Evolutionary conservation across 1,140 invertebrate species (phyloP).

Genomic region (Rhizoglyphus robini): DNA sequence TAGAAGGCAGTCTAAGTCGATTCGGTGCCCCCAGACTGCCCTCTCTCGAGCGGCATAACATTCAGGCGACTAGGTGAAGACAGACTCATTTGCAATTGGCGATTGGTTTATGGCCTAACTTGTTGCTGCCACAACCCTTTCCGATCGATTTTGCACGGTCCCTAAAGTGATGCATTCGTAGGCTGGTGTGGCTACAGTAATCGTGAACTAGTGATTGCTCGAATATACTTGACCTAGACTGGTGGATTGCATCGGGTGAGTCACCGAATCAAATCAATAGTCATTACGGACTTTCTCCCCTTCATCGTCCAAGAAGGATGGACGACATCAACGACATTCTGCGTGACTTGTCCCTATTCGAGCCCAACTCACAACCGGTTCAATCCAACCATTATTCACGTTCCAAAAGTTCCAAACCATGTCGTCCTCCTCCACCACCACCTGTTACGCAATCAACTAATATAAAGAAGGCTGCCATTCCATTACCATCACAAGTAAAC

Average conservation of each 20-base stretch:
- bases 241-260: no score
- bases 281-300: no score
- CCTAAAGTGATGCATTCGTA: no score
- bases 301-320: no score
- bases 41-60: conserved; percentile 2
- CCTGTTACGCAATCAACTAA: background rate
- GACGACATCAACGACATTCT: conserved; percentile 9
- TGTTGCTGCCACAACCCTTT: no score
- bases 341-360: conserved; percentile 2
- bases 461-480: conserved; percentile 18
- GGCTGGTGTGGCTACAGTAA: no score
- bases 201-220: no score
- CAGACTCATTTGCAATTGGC: background rate
- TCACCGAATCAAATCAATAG: no score
- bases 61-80: background rate
- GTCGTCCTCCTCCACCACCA: conserved; percentile 19
- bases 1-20: no score
- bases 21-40: background rate
- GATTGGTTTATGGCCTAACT: background rate
- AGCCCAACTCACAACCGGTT: background rate
- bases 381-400: background rate
- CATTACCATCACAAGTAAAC: conserved; percentile 3
- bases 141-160: no score
- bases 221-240: no score
- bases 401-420: conserved; percentile 12